phyloP scores from a whole-genome alignment of 1,140 invertebrate species.

The Drosophila ananassae region DNA sequence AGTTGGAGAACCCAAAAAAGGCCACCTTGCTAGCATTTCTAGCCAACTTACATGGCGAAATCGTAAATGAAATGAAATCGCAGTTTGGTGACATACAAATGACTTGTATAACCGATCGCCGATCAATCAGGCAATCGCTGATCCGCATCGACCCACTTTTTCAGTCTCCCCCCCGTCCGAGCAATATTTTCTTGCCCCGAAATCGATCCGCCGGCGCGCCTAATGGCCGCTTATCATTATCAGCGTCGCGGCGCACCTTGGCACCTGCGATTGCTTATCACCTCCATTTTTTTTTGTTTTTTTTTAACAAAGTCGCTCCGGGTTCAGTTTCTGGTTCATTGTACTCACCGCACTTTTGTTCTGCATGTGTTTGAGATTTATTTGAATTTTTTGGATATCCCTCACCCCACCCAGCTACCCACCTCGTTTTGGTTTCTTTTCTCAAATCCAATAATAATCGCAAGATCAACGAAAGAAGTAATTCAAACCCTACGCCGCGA shows the following conservation, averaged over 20 bases:
- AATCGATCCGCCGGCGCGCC: neutral
- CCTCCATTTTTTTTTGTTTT: neutral
- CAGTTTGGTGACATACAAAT: slow-evolving; percentile 51
- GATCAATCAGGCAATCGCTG: slow-evolving; percentile 34
- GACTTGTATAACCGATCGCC: slow-evolving; percentile 46
- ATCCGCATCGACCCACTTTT: slow-evolving; percentile 58
- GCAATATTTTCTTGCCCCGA: neutral
- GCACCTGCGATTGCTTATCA: slow-evolving; percentile 50
- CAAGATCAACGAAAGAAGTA: slow-evolving; percentile 8
- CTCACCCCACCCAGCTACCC: neutral
- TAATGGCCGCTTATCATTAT: slow-evolving; percentile 15
- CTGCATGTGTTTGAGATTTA: slow-evolving; percentile 48
- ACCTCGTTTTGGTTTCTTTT: slow-evolving; percentile 7
- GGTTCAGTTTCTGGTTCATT: slow-evolving; percentile 34
- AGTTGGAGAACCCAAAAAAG: neutral
- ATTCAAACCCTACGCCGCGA: slow-evolving; percentile 15
- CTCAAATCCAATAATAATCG: slow-evolving; percentile 6
- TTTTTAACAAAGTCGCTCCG: neutral
- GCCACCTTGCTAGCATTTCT: slow-evolving; percentile 1
- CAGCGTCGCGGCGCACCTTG: slow-evolving; percentile 43
- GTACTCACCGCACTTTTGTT: slow-evolving; percentile 24
- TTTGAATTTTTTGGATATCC: slow-evolving; percentile 27
- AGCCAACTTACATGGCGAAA: slow-evolving; percentile 12
- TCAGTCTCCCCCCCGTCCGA: neutral
- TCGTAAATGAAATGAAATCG: slow-evolving; percentile 6